These are phyloP conservation scores for Arge pagana DNA, from an alignment of 2,888 invertebrate genomes.

Conservation along the genomic window DNA sequence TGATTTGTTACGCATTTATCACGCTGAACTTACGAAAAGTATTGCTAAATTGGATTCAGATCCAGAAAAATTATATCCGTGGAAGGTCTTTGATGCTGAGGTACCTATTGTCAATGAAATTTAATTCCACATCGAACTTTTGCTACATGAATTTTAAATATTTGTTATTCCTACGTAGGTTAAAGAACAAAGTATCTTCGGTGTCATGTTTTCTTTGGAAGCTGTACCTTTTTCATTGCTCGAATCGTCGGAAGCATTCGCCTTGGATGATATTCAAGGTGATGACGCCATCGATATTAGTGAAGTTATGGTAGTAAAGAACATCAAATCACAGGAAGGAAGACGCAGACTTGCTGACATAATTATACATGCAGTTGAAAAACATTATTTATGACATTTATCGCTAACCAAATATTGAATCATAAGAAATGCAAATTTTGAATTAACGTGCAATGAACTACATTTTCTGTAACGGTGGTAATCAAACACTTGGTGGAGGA, in stretches of 20 bases:
- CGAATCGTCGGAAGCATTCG: conserved; percentile 63
- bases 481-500: too few species aligned
- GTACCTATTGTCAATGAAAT: too few species aligned
- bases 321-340: conserved; percentile 65
- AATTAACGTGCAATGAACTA: too few species aligned
- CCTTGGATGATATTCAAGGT: conserved; percentile 64
- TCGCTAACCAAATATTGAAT: too few species aligned
- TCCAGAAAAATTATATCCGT: conserved; percentile 62
- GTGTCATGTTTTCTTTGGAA: conserved; percentile 66
- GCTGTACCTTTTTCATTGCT: conserved; percentile 64
- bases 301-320: conserved; percentile 67
- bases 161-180: conserved; percentile 47
- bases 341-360: conserved; percentile 67
- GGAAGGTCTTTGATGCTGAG: conserved; percentile 61
- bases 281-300: conserved; percentile 64
- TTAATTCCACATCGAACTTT: too few species aligned
- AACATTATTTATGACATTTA: conserved; percentile 62
- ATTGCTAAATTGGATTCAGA: conserved; percentile 67
- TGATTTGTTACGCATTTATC: conserved; percentile 65
- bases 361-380: conserved; percentile 69
- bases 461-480: too few species aligned
- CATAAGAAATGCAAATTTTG: too few species aligned
- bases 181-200: conserved; percentile 63
- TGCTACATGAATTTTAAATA: too few species aligned
- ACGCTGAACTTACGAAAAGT: conserved; percentile 62